phyloP scores from a whole-genome alignment of 1,140 invertebrate genomes.

The Adelges cooleyi region DNA sequence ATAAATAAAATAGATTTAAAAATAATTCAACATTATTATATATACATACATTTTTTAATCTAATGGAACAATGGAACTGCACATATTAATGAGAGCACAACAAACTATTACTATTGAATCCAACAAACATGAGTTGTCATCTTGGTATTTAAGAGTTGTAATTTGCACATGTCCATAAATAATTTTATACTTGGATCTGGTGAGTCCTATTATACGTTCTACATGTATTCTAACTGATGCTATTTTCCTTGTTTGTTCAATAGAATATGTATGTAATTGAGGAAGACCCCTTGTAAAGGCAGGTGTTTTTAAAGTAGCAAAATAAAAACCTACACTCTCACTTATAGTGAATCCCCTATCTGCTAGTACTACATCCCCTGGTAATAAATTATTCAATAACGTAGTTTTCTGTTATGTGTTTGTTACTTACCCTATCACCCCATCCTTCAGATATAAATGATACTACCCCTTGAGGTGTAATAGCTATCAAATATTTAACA shows the following conservation, averaged over 20 bases:
- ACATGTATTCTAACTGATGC: constrained; percentile 6
- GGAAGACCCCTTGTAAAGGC: background rate
- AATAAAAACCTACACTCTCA: background rate
- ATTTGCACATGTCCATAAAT: background rate
- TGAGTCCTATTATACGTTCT: constrained; percentile 30
- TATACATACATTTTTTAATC: background rate
- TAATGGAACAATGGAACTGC: constrained; percentile 7
- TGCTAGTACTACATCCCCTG: constrained; percentile 35
- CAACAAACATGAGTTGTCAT: background rate
- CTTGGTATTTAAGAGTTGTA: background rate
- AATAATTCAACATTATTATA: background rate
- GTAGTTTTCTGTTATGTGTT: constrained; percentile 35
- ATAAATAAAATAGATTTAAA: no score
- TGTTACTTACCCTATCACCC: constrained; percentile 36
- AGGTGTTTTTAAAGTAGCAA: background rate
- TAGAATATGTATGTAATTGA: background rate
- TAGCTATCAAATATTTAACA: constrained; percentile 39
- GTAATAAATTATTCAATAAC: constrained; percentile 34
- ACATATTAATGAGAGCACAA: constrained; percentile 4
- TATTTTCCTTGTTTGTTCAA: constrained; percentile 8
- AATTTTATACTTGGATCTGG: constrained; percentile 21
- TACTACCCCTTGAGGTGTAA: constrained; percentile 38
- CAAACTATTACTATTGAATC: constrained; percentile 14
- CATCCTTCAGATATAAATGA: constrained; percentile 37
- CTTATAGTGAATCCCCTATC: constrained; percentile 37